Evolutionary conservation across 1,140 invertebrate species (phyloP).

Genomic region (Lucilia sericata): DNA sequence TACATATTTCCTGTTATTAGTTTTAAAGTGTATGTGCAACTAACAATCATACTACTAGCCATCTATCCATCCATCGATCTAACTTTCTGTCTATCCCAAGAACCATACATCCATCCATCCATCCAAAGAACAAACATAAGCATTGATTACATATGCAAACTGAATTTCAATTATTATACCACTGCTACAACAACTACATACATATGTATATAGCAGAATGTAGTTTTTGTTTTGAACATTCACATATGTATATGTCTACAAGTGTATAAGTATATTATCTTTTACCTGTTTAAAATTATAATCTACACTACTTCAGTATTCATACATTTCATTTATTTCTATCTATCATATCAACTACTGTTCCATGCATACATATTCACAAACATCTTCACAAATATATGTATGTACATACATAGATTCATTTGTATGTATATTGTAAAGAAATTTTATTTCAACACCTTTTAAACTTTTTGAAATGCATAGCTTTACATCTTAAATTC

Average conservation of each 20-base stretch:
- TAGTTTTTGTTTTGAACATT: not conserved
- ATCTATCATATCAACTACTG: slow-evolving; percentile 20
- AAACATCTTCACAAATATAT: not conserved
- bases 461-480: not conserved
- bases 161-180: slow-evolving; percentile 42
- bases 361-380: not conserved
- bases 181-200: not conserved
- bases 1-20: too few species aligned
- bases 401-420: too few species aligned
- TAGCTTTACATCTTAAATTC: not conserved
- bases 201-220: not conserved
- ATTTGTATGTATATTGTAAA: not conserved
- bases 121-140: slow-evolving; percentile 37
- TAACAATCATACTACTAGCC: not conserved
- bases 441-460: slow-evolving; percentile 40
- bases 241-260: not conserved
- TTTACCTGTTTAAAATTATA: slow-evolving; percentile 8
- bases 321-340: slow-evolving; percentile 27
- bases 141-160: slow-evolving; percentile 44
- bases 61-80: slow-evolving; percentile 22
- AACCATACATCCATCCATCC: slow-evolving; percentile 7
- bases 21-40: not conserved
- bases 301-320: slow-evolving; percentile 30
- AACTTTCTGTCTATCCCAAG: too few species aligned
- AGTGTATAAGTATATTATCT: not conserved